These are phyloP conservation scores for Pogoniulus pusillus DNA, from an alignment of 2,797 vertebrate genomes.

Conservation along the genomic window DNA sequence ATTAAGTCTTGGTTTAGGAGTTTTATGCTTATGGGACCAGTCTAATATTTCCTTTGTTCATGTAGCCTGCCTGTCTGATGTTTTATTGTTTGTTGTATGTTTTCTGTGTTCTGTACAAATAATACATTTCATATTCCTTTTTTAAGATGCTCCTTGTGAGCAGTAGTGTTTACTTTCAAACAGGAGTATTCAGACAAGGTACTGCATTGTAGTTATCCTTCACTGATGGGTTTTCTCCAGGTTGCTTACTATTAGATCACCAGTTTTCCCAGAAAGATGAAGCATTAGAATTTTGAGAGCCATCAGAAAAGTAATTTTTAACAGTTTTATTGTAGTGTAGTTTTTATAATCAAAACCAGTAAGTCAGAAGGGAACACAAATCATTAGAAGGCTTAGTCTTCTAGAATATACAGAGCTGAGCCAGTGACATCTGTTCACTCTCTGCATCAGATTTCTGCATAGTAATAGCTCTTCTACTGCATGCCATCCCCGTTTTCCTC, in stretches of 20 bases:
- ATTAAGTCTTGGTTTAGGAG: background rate
- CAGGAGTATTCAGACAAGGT: background rate
- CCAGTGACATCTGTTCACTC: background rate
- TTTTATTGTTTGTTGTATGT: background rate
- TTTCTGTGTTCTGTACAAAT: background rate
- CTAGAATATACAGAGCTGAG: background rate
- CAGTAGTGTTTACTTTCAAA: background rate
- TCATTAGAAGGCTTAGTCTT: background rate
- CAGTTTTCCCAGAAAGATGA: background rate
- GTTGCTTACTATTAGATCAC: background rate
- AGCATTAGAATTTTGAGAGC: background rate
- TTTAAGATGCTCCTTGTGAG: background rate
- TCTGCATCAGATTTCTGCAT: background rate
- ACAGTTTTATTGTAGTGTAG: background rate
- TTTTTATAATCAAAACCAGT: background rate
- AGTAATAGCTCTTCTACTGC: background rate
- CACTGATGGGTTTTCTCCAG: background rate
- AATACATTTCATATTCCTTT: background rate
- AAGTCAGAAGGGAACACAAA: background rate
- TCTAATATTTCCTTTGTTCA: background rate
- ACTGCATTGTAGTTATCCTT: background rate
- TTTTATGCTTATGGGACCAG: background rate
- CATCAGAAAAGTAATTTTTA: background rate
- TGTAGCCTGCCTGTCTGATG: background rate
- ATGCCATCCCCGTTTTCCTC: background rate